Conservation (phyloP, 2,888 invertebrate genomes). For the Linnaemya tessellans region DNA sequence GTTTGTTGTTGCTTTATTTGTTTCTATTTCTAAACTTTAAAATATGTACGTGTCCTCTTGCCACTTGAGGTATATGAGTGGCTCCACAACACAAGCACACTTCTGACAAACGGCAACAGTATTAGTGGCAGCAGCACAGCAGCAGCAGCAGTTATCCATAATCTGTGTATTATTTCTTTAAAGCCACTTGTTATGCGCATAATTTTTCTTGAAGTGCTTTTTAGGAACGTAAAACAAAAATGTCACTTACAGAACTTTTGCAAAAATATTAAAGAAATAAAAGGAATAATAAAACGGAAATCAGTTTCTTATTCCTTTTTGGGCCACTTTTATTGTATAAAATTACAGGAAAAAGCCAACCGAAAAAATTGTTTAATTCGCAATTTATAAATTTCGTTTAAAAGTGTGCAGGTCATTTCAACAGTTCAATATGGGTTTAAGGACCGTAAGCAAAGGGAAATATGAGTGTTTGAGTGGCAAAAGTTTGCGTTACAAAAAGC, state of each 20-base stretch:
- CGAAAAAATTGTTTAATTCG: conserved; percentile 33
- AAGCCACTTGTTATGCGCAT: conserved; percentile 71
- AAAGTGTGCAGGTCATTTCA: conserved; percentile 23
- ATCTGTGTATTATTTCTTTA: conserved; percentile 62
- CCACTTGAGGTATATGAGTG: conserved; percentile 22
- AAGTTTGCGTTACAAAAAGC: too few species aligned
- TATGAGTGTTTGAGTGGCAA: background rate
- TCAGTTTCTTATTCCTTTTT: conserved; percentile 24
- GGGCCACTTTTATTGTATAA: background rate
- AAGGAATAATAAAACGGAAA: conserved; percentile 39
- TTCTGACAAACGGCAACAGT: conserved; percentile 1
- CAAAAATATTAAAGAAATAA: background rate
- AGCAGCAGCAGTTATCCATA: conserved; percentile 58
- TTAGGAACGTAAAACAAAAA: conserved; percentile 65
- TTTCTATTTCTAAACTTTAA: conserved; percentile 13
- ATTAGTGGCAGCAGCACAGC: conserved; percentile 6
- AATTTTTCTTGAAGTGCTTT: conserved; percentile 65
- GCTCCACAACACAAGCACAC: background rate
- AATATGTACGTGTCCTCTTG: background rate
- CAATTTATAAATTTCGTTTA: conserved; percentile 44
- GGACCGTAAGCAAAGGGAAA: background rate
- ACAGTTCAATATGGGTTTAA: background rate
- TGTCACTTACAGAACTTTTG: conserved; percentile 62
- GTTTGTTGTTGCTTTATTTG: background rate
- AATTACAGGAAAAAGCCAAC: background rate